Evolutionary conservation across 2,797 vertebrate genomes (phyloP).

Genomic region (Lophotriccus pileatus): DNA sequence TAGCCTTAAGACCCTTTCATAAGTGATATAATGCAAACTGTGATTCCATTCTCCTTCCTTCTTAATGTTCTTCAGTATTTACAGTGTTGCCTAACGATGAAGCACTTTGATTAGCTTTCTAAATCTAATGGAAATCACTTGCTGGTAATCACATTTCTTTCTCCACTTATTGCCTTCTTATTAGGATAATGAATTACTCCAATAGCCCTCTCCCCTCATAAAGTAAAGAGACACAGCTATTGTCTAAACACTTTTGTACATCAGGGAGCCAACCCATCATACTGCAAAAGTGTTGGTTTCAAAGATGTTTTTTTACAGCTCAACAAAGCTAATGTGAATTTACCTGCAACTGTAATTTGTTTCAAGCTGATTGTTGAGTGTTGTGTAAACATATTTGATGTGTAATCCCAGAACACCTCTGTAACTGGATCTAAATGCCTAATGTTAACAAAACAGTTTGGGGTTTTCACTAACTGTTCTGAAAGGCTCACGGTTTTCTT

Average conservation of each 20-base stretch:
- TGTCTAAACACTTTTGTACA: background rate
- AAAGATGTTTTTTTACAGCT: background rate
- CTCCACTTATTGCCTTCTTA: slow-evolving; percentile 63
- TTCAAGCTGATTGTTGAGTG: slow-evolving; percentile 46
- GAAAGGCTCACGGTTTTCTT: slow-evolving; percentile 23
- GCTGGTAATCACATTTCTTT: slow-evolving; percentile 39
- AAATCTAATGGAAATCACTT: slow-evolving; percentile 47
- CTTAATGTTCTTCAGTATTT: slow-evolving; percentile 49
- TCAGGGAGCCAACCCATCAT: background rate
- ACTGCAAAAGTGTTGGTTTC: background rate
- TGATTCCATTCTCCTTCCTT: slow-evolving; percentile 50
- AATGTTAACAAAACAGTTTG: background rate
- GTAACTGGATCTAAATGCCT: slow-evolving; percentile 53
- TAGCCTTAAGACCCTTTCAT: slow-evolving; percentile 77
- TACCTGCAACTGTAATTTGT: slow-evolving; percentile 43
- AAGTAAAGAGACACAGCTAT: background rate
- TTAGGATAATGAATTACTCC: slow-evolving; percentile 39
- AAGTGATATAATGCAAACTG: slow-evolving; percentile 66
- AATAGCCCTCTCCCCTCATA: slow-evolving; percentile 36
- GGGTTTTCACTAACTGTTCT: slow-evolving; percentile 11
- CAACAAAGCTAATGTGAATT: slow-evolving; percentile 44
- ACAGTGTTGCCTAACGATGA: slow-evolving; percentile 63
- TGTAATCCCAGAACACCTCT: slow-evolving; percentile 40
- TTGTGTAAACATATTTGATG: slow-evolving; percentile 27
- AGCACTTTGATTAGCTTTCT: slow-evolving; percentile 56